phyloP scores from a whole-genome alignment of 1,140 invertebrate genomes.

The Colletes gigas region DNA sequence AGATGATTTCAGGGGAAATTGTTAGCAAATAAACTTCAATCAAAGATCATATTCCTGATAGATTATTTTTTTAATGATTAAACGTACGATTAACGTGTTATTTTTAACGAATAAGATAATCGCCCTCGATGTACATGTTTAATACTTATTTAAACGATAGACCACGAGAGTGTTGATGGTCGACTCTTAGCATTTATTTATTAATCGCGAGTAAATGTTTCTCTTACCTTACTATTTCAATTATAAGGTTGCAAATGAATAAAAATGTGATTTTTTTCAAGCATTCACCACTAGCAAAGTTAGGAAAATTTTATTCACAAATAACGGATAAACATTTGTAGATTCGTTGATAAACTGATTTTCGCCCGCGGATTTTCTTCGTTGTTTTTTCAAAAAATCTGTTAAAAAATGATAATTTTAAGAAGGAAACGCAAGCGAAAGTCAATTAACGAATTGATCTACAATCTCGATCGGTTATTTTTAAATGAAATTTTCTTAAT shows the following conservation, averaged over 20 bases:
- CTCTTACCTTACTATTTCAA: constrained; percentile 1
- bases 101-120: not conserved
- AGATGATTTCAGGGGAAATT: constrained; percentile 23
- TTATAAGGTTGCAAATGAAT: not conserved
- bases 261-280: constrained; percentile 13
- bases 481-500: no score
- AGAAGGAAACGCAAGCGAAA: no score
- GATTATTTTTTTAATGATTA: constrained; percentile 5
- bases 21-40: constrained; percentile 9
- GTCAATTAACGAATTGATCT: no score
- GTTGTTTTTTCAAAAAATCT: no score
- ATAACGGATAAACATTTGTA: no score
- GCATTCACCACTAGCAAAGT: not conserved
- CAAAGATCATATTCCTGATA: not conserved
- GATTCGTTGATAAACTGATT: no score
- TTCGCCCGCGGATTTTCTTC: no score
- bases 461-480: no score
- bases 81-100: constrained; percentile 12
- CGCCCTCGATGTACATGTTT: not conserved
- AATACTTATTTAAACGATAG: constrained; percentile 1
- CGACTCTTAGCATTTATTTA: constrained; percentile 2
- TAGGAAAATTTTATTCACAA: no score
- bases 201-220: not conserved
- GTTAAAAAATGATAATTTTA: no score
- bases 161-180: not conserved